Evolutionary conservation across 1,140 invertebrate genomes (phyloP), one percentile per base, ranked within the genome.

Genomic region (Anthonomus grandis): DNA sequence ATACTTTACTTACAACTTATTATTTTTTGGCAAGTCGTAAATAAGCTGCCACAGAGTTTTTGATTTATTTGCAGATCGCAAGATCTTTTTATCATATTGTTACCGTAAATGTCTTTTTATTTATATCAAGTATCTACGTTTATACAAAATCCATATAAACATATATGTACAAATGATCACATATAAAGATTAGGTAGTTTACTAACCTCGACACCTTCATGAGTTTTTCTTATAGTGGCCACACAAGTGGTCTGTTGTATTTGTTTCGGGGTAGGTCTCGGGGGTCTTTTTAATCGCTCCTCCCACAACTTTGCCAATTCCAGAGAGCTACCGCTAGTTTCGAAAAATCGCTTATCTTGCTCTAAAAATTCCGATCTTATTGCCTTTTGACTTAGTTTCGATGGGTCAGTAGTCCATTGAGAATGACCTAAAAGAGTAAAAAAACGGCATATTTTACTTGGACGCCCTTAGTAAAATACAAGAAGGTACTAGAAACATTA

Each of bases 291-390:
- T 27, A 65, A 27, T n/a, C 62, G 49, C 18, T 66, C 56, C 41
- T 66, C 39, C 37, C 65, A 50, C 44, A 63, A 64, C 63, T 64
- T 66, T 2, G 55, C 39, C 17, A 60, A 53, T 46, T 63, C 46
- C 2, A 59, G n/a, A 27, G 6, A 42, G 22, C 38, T 56, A 4
- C 52, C n/a, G 21, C 31, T 24, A 17, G 38, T 50, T 18, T 67
- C 62, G n/a, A 65, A 62, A 21, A 71, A 39, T 46, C 56, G 53
- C 47, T 53, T 55, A 22, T 67, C 62, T 38, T 71, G 69, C 38
- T 67, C 57, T 1, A 52, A 37, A 34, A 66, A 70, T 21, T 67
- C 64, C 27, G 62, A 24, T 38, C 57, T 37, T 31, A 70, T 70
- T 41, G 66, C 57, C 41, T 60, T 61, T 22, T 57, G 50, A 1